Conservation (phyloP, 1,140 invertebrate genomes). For the Pissodes strobi region DNA sequence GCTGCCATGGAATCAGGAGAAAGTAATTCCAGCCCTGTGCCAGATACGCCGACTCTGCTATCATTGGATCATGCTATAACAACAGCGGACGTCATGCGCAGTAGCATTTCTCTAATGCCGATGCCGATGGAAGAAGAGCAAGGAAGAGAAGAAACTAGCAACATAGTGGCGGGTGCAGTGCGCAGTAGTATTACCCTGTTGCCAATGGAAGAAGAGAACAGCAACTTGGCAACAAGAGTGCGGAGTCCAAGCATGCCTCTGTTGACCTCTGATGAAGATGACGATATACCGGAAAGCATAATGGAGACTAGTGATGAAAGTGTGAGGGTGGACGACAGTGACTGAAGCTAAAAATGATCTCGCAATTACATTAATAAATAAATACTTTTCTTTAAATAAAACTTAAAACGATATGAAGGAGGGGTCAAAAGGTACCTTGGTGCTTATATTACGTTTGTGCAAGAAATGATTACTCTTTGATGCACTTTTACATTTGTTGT, state of each 20-base stretch:
- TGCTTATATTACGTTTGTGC: no score
- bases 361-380: no score
- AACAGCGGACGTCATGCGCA: neutral
- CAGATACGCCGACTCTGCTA: slow-evolving; percentile 30
- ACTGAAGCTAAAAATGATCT: slow-evolving; percentile 28
- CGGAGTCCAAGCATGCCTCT: slow-evolving; percentile 3
- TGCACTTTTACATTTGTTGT: no score
- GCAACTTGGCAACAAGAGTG: neutral
- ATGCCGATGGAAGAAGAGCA: slow-evolving; percentile 3
- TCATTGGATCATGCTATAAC: slow-evolving; percentile 18
- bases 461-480: no score
- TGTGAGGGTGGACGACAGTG: slow-evolving; percentile 25
- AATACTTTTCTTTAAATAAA: no score
- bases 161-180: neutral
- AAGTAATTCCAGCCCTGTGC: slow-evolving; percentile 12
- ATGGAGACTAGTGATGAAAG: slow-evolving; percentile 27
- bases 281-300: no score
- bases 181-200: slow-evolving; percentile 9
- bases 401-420: no score
- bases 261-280: slow-evolving; percentile 4
- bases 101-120: slow-evolving; percentile 15
- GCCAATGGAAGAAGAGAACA: neutral
- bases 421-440: no score
- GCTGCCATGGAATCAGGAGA: neutral
- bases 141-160: no score